phyloP scores from a whole-genome alignment of 2,888 invertebrate species.

The Xestia sexstrigata region DNA sequence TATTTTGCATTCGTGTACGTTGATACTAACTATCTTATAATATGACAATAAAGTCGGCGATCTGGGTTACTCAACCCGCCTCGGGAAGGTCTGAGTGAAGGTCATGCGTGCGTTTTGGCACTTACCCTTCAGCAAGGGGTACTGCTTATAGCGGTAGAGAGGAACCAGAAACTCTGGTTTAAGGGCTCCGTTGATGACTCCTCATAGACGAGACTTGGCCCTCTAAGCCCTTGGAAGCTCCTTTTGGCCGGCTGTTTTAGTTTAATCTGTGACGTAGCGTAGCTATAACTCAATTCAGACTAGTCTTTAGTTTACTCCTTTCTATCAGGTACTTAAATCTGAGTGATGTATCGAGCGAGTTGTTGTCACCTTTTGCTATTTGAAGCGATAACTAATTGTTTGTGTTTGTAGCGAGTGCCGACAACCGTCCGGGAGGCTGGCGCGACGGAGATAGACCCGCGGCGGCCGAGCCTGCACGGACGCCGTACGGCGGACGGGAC shows the following conservation, averaged over 20 bases:
- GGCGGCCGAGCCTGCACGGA: conserved; percentile 82
- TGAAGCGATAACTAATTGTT: conserved; percentile 7
- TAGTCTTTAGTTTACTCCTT: conserved; percentile 93
- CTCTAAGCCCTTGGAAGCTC: conserved; percentile 90
- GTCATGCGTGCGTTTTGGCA: conserved; percentile 75
- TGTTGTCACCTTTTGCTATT: background rate
- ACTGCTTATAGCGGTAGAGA: conserved; percentile 90
- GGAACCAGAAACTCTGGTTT: conserved; percentile 92
- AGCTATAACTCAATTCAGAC: conserved; percentile 95
- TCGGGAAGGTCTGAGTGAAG: conserved; percentile 96
- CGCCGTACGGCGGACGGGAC: conserved; percentile 88
- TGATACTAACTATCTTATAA: conserved; percentile 28
- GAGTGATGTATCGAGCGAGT: conserved; percentile 72
- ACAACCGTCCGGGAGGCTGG: conserved; percentile 88
- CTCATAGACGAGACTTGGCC: conserved; percentile 85
- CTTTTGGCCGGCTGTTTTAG: conserved; percentile 93
- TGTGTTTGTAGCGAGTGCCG: conserved; percentile 80
- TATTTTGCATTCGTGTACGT: conserved; percentile 24
- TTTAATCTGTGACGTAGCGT: conserved; percentile 92
- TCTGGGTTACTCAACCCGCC: conserved; percentile 86
- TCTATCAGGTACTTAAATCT: conserved; percentile 69
- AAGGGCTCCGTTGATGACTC: conserved; percentile 88
- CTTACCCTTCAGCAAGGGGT: conserved; percentile 92
- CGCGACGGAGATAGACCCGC: conserved; percentile 86
- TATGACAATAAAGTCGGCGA: conserved; percentile 50